phyloP scores from a whole-genome alignment of 2,113 vertebrate genomes.

The Theristicus caerulescens region DNA sequence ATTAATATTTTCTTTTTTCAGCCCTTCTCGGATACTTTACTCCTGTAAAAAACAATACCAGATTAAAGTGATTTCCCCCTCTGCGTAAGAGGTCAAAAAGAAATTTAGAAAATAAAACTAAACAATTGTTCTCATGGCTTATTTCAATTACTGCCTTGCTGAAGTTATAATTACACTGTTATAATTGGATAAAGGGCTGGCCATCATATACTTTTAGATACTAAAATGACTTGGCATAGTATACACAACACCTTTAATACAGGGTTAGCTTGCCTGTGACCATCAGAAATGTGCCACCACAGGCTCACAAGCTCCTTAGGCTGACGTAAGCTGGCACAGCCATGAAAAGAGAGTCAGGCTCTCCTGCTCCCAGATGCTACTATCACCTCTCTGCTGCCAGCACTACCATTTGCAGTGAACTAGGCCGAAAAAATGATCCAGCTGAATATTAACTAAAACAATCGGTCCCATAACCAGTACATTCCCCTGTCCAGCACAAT shows the following conservation, averaged over 20 bases:
- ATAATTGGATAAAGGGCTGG: background rate
- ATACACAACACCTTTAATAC: background rate
- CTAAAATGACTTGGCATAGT: background rate
- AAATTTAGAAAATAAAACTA: background rate
- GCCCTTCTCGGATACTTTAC: background rate
- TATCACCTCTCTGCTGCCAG: background rate
- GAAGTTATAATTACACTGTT: background rate
- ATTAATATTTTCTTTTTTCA: background rate
- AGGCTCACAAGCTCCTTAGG: too few species aligned
- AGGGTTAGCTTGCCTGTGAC: background rate
- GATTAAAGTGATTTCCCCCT: background rate
- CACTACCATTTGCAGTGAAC: background rate
- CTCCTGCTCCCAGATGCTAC: background rate
- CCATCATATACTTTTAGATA: background rate
- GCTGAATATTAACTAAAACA: background rate
- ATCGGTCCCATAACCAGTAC: background rate
- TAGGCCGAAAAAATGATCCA: background rate
- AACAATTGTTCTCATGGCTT: background rate
- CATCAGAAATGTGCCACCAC: background rate
- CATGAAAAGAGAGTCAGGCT: background rate
- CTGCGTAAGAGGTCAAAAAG: background rate
- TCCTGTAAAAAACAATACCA: background rate
- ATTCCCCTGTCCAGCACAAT: background rate
- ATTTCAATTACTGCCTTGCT: background rate
- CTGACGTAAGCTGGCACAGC: background rate